A percentile compares a stretch with the other conserved stretches of the same genome.
Evolutionary conservation across 2,888 invertebrate species (phyloP).

Genomic region (Eucera pruinosa): DNA sequence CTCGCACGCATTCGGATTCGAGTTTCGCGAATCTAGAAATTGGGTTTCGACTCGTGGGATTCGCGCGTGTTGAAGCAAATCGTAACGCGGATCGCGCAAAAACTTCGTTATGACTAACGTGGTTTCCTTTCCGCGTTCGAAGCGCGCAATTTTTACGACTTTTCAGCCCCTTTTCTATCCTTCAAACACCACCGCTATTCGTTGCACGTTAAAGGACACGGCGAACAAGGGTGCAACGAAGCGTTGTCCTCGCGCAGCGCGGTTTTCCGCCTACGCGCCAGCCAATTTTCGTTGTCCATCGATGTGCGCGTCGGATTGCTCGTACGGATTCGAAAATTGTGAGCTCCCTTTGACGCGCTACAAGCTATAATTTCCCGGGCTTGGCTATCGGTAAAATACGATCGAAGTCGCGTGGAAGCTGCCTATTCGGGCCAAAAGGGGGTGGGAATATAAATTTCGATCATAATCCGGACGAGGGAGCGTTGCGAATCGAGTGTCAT

Average conservation of each 20-base stretch:
- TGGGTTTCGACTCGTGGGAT: constrained; percentile 1
- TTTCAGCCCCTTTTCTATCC: background rate
- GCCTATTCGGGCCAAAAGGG: background rate
- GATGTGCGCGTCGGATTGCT: constrained; percentile 8
- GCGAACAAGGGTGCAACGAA: constrained; percentile 55
- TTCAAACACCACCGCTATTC: background rate
- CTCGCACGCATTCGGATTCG: no score
- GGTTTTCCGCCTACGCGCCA: constrained; percentile 49
- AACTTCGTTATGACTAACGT: constrained; percentile 61
- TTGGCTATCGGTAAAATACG: constrained; percentile 19
- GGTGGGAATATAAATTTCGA: constrained; percentile 41
- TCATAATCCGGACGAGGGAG: constrained; percentile 9
- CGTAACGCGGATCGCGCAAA: no score
- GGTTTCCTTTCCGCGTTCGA: constrained; percentile 45
- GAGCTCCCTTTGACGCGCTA: constrained; percentile 28
- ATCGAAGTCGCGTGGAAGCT: constrained; percentile 5
- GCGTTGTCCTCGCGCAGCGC: constrained; percentile 52
- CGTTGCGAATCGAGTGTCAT: constrained; percentile 23
- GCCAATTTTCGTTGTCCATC: constrained; percentile 50
- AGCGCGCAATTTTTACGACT: constrained; percentile 58
- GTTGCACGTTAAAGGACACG: constrained; percentile 41
- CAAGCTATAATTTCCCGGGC: constrained; percentile 29
- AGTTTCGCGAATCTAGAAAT: no score
- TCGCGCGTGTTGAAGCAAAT: constrained; percentile 5
- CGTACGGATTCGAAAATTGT: constrained; percentile 14